Evolutionary conservation across 2,888 invertebrate genomes (phyloP).

Genomic region (Deilephila porcellus): DNA sequence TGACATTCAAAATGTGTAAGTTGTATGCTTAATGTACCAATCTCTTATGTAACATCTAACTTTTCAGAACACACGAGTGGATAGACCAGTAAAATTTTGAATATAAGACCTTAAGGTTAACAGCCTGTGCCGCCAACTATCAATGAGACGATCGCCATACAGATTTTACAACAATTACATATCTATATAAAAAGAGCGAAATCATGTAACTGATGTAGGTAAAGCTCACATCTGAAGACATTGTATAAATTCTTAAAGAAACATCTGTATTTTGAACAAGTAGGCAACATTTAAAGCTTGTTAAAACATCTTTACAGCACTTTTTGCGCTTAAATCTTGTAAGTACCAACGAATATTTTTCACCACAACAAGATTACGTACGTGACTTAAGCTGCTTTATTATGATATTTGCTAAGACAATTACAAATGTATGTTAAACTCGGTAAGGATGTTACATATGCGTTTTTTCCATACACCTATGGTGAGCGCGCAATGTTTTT

Average conservation of each 20-base stretch:
- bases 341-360: neutral
- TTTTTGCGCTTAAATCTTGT: neutral
- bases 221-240: neutral
- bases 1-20: no score
- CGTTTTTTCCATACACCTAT: neutral
- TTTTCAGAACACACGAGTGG: no score
- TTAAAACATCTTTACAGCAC: neutral
- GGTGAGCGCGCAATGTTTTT: neutral
- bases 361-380: neutral
- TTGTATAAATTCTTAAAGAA: neutral
- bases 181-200: neutral
- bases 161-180: neutral
- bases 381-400: conserved; percentile 6
- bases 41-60: no score
- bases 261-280: neutral
- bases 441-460: neutral
- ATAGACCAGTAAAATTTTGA: no score
- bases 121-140: no score
- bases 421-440: neutral
- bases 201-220: neutral
- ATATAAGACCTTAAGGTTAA: no score
- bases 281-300: neutral
- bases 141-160: no score
- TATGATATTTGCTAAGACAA: neutral
- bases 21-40: no score